phyloP scores from a whole-genome alignment of 2,888 invertebrate species.

The Norana najaformis region DNA sequence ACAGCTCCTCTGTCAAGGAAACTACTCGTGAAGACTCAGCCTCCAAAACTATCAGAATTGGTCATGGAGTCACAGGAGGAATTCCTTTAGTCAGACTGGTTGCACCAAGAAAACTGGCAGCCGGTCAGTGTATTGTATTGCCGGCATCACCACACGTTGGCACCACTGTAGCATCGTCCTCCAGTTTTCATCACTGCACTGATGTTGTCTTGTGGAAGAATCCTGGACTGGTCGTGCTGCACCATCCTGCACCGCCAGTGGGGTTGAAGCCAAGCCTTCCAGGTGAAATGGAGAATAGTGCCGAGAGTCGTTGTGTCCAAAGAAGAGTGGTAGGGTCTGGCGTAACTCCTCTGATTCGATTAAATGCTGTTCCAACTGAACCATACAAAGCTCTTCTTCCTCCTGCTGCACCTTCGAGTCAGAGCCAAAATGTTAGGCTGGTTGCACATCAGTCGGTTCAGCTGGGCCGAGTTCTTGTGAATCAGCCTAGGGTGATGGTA shows the following conservation, averaged over 20 bases:
- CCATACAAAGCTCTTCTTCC: neutral
- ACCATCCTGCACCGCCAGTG: neutral
- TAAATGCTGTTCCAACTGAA: neutral
- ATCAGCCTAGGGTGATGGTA: neutral
- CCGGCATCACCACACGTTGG: neutral
- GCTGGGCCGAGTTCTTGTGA: neutral
- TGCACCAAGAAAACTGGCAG: neutral
- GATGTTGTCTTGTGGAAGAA: constrained; percentile 3
- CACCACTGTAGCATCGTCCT: neutral
- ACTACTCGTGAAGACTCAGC: neutral
- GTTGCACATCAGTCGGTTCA: neutral
- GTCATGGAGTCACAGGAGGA: neutral
- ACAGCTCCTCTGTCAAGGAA: neutral
- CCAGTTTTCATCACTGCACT: neutral
- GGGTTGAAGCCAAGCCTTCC: neutral
- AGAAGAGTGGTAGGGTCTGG: neutral
- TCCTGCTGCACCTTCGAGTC: neutral
- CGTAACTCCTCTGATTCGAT: neutral
- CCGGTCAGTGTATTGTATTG: neutral
- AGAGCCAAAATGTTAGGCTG: neutral
- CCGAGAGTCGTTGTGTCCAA: neutral
- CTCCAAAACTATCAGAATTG: neutral
- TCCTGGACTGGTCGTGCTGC: neutral
- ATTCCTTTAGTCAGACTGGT: neutral
- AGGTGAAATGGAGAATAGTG: neutral